Conservation (phyloP, 2,888 invertebrate species). For the Callyntrura sp. region DNA sequence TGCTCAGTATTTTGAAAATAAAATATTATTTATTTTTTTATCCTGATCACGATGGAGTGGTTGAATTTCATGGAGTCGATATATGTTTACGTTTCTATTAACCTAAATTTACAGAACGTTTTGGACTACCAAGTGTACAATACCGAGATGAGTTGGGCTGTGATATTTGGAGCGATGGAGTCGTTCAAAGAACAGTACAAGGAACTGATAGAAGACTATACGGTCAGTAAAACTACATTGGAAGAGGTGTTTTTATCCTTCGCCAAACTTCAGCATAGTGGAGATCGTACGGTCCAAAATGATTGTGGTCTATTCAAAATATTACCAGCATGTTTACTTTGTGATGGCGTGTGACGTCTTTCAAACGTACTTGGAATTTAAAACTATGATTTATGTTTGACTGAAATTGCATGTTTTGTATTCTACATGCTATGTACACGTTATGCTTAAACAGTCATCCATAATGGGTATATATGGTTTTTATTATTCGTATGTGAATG, state of each 20-base stretch:
- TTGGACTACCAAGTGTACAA: conserved; percentile 86
- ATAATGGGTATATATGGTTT: not conserved
- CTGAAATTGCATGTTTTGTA: too few relatives aligned
- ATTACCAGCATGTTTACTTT: too few relatives aligned
- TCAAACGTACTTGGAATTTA: too few relatives aligned
- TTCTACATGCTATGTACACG: too few relatives aligned
- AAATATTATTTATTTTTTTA: not conserved
- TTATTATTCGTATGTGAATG: too few relatives aligned
- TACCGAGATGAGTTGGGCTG: conserved; percentile 85
- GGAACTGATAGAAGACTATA: conserved; percentile 85
- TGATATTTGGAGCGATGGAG: conserved; percentile 86
- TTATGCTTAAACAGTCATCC: conserved; percentile 29
- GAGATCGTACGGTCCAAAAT: conserved; percentile 55
- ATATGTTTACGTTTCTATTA: not conserved
- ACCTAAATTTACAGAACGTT: conserved; percentile 85
- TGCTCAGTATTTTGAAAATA: too few relatives aligned
- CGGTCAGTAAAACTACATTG: conserved; percentile 86
- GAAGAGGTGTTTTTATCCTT: conserved; percentile 86
- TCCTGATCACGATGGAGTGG: too few relatives aligned
- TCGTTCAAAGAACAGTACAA: conserved; percentile 85
- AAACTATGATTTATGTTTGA: too few relatives aligned
- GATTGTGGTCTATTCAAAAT: too few relatives aligned
- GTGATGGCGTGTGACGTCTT: too few relatives aligned
- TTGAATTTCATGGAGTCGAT: not conserved
- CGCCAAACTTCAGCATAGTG: conserved; percentile 84